Conservation (phyloP, 2,888 invertebrate species). For the Odontocolon sp. region DNA sequence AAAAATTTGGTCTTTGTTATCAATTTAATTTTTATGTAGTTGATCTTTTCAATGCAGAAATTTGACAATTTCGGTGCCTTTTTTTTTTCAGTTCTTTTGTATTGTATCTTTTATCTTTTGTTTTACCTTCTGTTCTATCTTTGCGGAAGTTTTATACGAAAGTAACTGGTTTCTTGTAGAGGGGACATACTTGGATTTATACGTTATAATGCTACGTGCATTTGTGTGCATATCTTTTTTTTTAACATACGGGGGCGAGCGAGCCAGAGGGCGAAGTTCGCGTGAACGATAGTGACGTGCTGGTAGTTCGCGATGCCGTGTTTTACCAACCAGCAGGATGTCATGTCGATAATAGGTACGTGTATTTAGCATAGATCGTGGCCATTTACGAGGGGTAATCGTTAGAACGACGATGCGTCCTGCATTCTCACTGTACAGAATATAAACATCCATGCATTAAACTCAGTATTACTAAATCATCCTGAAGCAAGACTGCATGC, state of each 20-base stretch:
- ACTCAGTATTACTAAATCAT: constrained; percentile 2
- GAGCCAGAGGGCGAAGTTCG: constrained; percentile 37
- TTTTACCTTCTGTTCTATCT: too few relatives aligned
- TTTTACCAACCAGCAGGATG: constrained; percentile 67
- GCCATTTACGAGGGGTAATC: constrained; percentile 72
- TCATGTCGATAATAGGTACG: constrained; percentile 72
- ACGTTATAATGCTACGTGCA: background rate
- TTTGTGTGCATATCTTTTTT: background rate
- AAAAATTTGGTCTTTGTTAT: too few relatives aligned
- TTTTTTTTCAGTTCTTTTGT: too few relatives aligned
- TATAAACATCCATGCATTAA: background rate
- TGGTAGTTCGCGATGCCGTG: constrained; percentile 18
- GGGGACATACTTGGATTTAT: background rate
- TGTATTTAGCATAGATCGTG: constrained; percentile 71
- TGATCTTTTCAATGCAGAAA: too few relatives aligned
- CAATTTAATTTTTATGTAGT: too few relatives aligned
- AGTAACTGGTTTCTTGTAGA: background rate
- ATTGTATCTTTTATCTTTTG: too few relatives aligned
- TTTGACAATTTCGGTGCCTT: too few relatives aligned
- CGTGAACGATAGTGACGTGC: constrained; percentile 43
- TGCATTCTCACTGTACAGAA: background rate
- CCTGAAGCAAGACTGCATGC: background rate
- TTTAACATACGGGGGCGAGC: background rate
- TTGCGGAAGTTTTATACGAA: too few relatives aligned
- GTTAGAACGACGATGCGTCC: constrained; percentile 66